Percentiles rank a stretch among this genome's conserved stretches.
Conservation (phyloP, 35 echinoderm and acorn worm genomes). For the Stichopus chloronotus region DNA sequence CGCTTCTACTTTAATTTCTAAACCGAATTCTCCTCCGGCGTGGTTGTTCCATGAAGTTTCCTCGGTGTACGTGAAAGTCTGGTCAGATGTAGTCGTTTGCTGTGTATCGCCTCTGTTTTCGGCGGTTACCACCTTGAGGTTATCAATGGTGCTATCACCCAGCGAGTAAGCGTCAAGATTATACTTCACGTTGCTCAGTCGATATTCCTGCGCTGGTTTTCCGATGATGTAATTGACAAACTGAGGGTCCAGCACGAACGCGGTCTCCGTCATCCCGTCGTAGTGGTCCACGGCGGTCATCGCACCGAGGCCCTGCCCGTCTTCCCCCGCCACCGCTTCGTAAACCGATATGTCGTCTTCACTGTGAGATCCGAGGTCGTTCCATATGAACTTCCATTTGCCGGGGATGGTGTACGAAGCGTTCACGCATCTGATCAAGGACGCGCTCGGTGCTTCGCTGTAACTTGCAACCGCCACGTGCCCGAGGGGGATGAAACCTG, state of each 20-base stretch:
- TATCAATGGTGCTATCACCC: neutral
- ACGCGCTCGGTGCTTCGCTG: neutral
- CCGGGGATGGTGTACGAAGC: neutral
- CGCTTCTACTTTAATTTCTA: neutral
- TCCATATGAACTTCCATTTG: neutral
- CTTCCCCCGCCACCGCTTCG: neutral
- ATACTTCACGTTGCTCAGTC: neutral
- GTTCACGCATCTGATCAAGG: neutral
- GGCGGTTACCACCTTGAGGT: neutral
- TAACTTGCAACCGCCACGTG: neutral
- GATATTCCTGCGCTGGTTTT: neutral
- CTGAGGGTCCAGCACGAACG: neutral
- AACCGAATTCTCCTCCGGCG: neutral
- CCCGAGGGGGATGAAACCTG: neutral
- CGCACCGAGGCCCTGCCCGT: conserved; percentile 7
- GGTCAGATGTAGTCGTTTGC: neutral
- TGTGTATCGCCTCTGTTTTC: neutral
- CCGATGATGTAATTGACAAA: neutral
- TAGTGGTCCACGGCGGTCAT: neutral
- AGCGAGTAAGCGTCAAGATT: neutral
- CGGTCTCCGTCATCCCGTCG: too few species aligned
- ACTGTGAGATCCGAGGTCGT: neutral
- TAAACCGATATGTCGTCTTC: neutral
- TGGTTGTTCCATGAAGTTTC: neutral
- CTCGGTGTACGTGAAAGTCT: neutral